Evolutionary conservation across 1,140 invertebrate genomes (phyloP).

Genomic region (Drosophila repleta): DNA sequence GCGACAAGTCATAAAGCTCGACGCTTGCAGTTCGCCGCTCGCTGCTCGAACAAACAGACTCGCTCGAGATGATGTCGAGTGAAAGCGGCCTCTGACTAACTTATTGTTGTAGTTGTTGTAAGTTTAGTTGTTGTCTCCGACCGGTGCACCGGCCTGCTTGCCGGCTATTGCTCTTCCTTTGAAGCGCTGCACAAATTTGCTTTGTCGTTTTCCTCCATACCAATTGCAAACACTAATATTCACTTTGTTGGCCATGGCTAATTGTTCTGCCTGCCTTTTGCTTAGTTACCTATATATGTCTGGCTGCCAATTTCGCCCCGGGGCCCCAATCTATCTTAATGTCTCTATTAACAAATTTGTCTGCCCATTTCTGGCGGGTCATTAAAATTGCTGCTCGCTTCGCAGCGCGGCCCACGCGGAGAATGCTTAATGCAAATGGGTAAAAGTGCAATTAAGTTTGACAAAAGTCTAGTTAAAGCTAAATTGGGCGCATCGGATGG

Average conservation of each 20-base stretch:
- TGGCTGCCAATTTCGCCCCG: conserved; percentile 30
- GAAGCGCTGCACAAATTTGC: conserved; percentile 3
- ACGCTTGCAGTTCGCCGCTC: neutral
- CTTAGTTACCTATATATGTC: neutral
- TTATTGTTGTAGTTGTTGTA: conserved; percentile 28
- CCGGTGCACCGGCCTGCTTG: conserved; percentile 20
- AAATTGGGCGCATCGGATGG: neutral
- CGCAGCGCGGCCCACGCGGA: conserved; percentile 40
- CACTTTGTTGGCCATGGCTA: conserved; percentile 31
- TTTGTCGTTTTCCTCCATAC: conserved; percentile 21
- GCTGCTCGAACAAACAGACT: conserved; percentile 35
- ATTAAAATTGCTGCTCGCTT: conserved; percentile 71
- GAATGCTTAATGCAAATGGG: conserved; percentile 61
- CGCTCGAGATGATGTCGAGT: conserved; percentile 67
- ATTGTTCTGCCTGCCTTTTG: conserved; percentile 33
- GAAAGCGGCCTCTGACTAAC: conserved; percentile 73
- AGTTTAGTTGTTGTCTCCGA: conserved; percentile 11
- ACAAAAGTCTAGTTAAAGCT: conserved; percentile 4
- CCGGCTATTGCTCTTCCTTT: conserved; percentile 33
- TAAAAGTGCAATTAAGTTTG: conserved; percentile 62
- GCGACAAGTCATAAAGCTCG: conserved; percentile 49
- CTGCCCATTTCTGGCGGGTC: conserved; percentile 44
- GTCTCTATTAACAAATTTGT: conserved; percentile 56
- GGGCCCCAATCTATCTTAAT: conserved; percentile 18
- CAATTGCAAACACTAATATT: conserved; percentile 39